A percentile compares a stretch with the other conserved stretches of the same genome.
phyloP scores from a whole-genome alignment of 35 echinoderm and acorn worm genomes.

The Strongylocentrotus purpuratus region DNA sequence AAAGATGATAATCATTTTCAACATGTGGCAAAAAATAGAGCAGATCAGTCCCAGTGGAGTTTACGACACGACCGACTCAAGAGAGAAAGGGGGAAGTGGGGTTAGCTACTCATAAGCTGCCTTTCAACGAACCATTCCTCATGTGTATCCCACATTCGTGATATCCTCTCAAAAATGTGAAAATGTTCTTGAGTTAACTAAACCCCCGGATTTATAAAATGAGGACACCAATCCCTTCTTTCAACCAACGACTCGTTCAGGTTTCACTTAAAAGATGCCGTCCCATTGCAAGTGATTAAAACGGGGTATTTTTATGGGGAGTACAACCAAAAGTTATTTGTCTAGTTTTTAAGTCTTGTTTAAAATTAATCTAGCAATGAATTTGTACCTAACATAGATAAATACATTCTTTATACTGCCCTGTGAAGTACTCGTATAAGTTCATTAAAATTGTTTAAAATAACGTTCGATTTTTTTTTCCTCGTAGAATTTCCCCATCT shows the following conservation, averaged over 20 bases:
- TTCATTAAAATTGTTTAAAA: too few relatives aligned
- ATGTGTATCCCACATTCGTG: not conserved
- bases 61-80: not conserved
- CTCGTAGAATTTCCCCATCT: too few relatives aligned
- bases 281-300: not conserved
- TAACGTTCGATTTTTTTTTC: too few relatives aligned
- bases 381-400: too few relatives aligned
- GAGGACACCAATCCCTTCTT: not conserved
- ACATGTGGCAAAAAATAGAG: too few relatives aligned
- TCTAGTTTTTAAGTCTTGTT: too few relatives aligned
- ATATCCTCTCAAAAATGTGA: conserved; percentile 3
- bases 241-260: not conserved
- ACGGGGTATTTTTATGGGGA: too few relatives aligned
- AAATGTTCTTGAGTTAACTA: not conserved
- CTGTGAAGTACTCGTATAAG: too few relatives aligned
- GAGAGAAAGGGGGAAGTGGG: not conserved
- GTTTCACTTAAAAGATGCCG: not conserved
- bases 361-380: too few relatives aligned
- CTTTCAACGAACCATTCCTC: not conserved
- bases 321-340: too few relatives aligned
- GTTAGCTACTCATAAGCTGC: not conserved
- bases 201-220: not conserved
- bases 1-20: too few relatives aligned
- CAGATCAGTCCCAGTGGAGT: not conserved
- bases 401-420: too few relatives aligned